Percentiles rank a stretch among this genome's conserved stretches.
phyloP scores from a whole-genome alignment of 2,797 vertebrate species.

The Potorous gilbertii region DNA sequence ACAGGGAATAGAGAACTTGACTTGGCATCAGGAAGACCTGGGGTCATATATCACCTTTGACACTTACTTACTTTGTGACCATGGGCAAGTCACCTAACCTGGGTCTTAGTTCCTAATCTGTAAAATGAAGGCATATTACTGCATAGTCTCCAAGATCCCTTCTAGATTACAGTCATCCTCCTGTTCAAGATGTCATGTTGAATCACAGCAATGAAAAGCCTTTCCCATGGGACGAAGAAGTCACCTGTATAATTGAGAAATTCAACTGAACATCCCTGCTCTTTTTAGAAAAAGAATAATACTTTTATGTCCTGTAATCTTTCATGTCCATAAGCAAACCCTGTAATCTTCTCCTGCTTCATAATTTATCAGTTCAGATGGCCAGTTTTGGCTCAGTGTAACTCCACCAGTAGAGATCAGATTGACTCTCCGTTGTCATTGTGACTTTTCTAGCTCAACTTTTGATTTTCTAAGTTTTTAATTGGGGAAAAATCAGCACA shows the following conservation, averaged over 20 bases:
- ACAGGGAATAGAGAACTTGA: neutral
- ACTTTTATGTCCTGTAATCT: neutral
- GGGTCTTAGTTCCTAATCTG: neutral
- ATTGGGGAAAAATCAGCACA: neutral
- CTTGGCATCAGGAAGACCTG: neutral
- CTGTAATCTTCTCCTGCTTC: neutral
- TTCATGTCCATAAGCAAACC: neutral
- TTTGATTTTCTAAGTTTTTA: neutral
- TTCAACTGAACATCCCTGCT: neutral
- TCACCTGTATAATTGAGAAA: neutral
- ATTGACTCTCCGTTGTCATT: neutral
- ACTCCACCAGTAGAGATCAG: neutral
- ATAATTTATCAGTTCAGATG: neutral
- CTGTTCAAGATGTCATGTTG: neutral
- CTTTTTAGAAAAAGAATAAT: neutral
- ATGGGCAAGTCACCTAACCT: neutral
- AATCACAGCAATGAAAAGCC: neutral
- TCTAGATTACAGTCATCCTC: neutral
- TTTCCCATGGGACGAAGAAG: neutral
- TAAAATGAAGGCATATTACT: neutral
- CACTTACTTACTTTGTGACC: neutral
- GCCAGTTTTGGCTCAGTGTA: neutral
- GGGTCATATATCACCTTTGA: neutral
- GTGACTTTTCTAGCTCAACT: neutral
- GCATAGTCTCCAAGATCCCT: neutral